These are phyloP conservation scores for Harpagoxenus sublaevis DNA, from an alignment of 2,888 invertebrate genomes.

Conservation along the genomic window DNA sequence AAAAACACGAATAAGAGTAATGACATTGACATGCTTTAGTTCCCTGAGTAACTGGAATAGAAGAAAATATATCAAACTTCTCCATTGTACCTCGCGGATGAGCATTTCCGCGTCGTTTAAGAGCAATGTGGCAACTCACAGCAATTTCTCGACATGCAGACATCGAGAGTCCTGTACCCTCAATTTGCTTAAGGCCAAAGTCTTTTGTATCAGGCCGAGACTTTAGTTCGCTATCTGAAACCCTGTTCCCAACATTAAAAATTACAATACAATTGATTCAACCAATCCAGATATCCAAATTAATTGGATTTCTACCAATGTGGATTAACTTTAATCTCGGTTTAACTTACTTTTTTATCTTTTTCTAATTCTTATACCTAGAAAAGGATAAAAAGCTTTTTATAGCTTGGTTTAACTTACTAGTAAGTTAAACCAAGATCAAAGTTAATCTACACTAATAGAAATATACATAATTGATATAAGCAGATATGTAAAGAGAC, in stretches of 20 bases:
- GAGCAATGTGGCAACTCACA: slow-evolving; percentile 87
- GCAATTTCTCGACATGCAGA: slow-evolving; percentile 99
- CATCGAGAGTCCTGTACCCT: slow-evolving; percentile 99
- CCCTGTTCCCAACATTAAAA: slow-evolving; percentile 71
- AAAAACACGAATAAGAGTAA: slow-evolving; percentile 98
- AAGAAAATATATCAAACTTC: background rate
- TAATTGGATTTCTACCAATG: background rate
- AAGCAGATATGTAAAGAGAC: background rate
- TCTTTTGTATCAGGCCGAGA: slow-evolving; percentile 92
- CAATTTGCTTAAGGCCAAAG: slow-evolving; percentile 99
- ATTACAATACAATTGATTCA: background rate
- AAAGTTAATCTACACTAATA: no score
- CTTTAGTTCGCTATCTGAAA: slow-evolving; percentile 85
- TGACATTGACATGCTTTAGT: slow-evolving; percentile 98
- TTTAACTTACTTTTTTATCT: no score
- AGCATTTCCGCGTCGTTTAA: background rate
- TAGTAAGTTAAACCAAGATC: no score
- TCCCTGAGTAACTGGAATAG: slow-evolving; percentile 94
- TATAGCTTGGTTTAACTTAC: no score
- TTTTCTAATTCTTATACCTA: no score
- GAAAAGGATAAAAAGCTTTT: no score
- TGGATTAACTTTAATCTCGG: no score
- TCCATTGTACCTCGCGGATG: background rate
- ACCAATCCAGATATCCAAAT: background rate
- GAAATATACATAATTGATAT: background rate